These are phyloP conservation scores for Dendrolimus punctatus DNA, from an alignment of 1,140 invertebrate genomes.

Conservation along the genomic window DNA sequence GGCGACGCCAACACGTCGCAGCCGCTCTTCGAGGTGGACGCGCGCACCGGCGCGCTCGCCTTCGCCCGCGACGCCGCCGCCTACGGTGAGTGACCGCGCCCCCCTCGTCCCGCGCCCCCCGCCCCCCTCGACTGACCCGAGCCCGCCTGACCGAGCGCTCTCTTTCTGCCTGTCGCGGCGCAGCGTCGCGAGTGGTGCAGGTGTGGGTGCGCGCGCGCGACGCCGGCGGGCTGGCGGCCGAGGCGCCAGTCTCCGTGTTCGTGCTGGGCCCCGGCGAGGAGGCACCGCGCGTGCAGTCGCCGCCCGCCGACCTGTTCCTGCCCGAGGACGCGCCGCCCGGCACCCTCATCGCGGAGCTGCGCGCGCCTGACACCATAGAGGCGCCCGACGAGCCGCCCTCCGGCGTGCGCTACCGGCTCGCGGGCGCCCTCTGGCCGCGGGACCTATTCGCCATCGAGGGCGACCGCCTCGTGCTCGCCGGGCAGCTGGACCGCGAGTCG, in stretches of 20 bases:
- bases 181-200: constrained; percentile 87
- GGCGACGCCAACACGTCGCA: constrained; percentile 71
- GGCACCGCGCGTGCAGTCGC: constrained; percentile 82
- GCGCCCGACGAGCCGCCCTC: constrained; percentile 8
- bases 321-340: constrained; percentile 79
- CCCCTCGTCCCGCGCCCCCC: too few relatives aligned
- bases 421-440: constrained; percentile 74
- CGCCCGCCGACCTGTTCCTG: constrained; percentile 83
- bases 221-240: constrained; percentile 79
- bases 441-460: constrained; percentile 80
- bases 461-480: constrained; percentile 82
- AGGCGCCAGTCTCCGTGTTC: constrained; percentile 83
- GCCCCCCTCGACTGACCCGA: background rate
- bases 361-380: constrained; percentile 40
- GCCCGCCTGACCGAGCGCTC: too few relatives aligned
- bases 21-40: constrained; percentile 79
- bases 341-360: constrained; percentile 60
- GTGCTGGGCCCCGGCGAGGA: constrained; percentile 79
- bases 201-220: constrained; percentile 92
- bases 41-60: constrained; percentile 79
- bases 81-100: constrained; percentile 56
- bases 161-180: constrained; percentile 37
- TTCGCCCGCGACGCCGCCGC: constrained; percentile 73
- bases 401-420: constrained; percentile 73
- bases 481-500: constrained; percentile 84